phyloP scores from a whole-genome alignment of 2,113 vertebrate genomes.

The Tetrax tetrax region DNA sequence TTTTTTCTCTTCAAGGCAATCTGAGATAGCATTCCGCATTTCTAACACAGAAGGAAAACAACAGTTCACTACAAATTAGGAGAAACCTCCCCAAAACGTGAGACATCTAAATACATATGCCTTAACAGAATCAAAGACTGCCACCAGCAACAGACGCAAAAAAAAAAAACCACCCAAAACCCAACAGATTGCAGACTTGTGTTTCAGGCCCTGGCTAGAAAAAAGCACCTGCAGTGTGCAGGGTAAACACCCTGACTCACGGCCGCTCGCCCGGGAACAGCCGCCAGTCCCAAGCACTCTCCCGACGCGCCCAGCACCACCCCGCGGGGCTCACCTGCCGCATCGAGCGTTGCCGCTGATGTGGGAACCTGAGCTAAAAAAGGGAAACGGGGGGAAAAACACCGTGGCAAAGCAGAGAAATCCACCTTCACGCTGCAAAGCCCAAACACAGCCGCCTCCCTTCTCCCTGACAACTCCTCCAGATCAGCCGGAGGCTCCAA shows the following conservation, averaged over 20 bases:
- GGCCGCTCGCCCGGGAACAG: background rate
- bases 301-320: background rate
- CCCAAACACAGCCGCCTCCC: background rate
- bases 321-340: background rate
- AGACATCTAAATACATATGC: background rate
- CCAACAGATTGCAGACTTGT: background rate
- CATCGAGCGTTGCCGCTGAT: background rate
- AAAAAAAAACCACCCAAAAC: background rate
- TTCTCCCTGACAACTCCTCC: background rate
- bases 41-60: background rate
- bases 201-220: background rate
- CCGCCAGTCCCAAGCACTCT: background rate
- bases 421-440: background rate
- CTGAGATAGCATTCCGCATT: background rate
- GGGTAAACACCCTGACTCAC: background rate
- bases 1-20: background rate
- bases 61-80: background rate
- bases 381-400: background rate
- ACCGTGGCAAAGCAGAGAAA: background rate
- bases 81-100: background rate
- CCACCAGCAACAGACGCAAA: background rate
- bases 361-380: background rate
- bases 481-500: background rate
- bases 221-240: conserved; percentile 36
- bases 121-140: background rate